Conservation (phyloP, 2,888 invertebrate species). For the Aphidoletes aphidimyza region DNA sequence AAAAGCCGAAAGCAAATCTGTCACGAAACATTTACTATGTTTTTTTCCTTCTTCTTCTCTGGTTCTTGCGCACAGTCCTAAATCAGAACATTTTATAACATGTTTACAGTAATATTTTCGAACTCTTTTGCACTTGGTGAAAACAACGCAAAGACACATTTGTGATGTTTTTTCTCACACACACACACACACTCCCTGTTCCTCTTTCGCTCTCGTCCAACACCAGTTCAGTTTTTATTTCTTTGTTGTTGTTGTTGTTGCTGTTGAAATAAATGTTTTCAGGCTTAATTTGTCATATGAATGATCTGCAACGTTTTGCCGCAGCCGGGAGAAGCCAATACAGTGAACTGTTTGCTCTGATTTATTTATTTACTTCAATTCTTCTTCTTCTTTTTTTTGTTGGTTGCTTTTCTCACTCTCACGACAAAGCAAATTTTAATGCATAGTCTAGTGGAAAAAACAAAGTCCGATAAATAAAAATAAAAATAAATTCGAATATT, state of each 20-base stretch:
- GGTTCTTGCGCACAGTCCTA: neutral
- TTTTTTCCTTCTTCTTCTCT: neutral
- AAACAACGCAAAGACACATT: neutral
- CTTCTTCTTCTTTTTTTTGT: neutral
- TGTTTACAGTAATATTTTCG: slow-evolving; percentile 45
- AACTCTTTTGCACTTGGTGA: slow-evolving; percentile 17
- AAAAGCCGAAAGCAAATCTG: slow-evolving; percentile 38
- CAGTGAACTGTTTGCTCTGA: slow-evolving; percentile 48
- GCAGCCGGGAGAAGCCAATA: neutral
- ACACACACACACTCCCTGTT: neutral
- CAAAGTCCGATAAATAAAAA: neutral
- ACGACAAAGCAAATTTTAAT: neutral
- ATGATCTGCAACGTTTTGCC: slow-evolving; percentile 10
- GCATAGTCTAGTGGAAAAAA: neutral
- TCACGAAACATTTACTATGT: slow-evolving; percentile 2
- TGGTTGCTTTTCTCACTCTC: too few species aligned
- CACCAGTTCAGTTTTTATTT: neutral
- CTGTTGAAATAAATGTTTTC: neutral
- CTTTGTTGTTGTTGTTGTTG: too few species aligned
- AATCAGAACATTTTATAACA: slow-evolving; percentile 49
- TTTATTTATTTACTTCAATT: slow-evolving; percentile 1
- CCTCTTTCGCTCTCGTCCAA: neutral
- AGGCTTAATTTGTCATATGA: neutral
- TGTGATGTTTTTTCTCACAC: neutral
- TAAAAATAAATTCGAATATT: neutral